A percentile compares a stretch with the other conserved stretches of the same genome.
Conservation (phyloP, 2,888 invertebrate genomes). For the Hyles lineata region DNA sequence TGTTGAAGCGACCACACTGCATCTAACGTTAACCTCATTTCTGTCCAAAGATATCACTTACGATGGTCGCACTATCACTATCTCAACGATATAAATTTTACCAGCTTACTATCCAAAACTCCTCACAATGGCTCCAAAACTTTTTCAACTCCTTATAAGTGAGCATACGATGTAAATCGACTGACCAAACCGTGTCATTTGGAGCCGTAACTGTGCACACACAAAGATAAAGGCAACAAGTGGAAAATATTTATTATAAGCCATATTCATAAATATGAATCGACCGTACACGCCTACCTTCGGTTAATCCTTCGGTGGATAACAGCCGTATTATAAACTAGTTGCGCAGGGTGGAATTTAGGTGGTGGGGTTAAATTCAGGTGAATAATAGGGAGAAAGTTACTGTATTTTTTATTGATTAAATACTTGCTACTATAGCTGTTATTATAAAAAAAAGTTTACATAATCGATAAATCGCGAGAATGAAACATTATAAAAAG, state of each 20-base stretch:
- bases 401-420: too few species aligned
- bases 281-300: slow-evolving; percentile 32
- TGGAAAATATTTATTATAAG: slow-evolving; percentile 30
- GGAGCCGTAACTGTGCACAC: slow-evolving; percentile 37
- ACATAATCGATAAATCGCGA: background rate
- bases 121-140: slow-evolving; percentile 10
- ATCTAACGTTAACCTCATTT: too few species aligned
- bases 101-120: too few species aligned
- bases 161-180: slow-evolving; percentile 9
- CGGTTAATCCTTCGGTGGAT: slow-evolving; percentile 32
- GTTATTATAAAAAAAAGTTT: too few species aligned
- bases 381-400: too few species aligned
- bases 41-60: too few species aligned
- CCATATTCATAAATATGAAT: slow-evolving; percentile 32
- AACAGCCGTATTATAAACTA: slow-evolving; percentile 33
- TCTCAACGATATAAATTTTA: too few species aligned
- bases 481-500: background rate
- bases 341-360: background rate
- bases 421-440: too few species aligned
- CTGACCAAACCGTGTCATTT: slow-evolving; percentile 24
- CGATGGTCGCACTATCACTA: too few species aligned
- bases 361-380: slow-evolving; percentile 5
- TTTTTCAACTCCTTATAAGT: slow-evolving; percentile 9
- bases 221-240: slow-evolving; percentile 40
- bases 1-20: too few species aligned